phyloP scores from a whole-genome alignment of 2,113 vertebrate species.

The Poecile atricapillus region DNA sequence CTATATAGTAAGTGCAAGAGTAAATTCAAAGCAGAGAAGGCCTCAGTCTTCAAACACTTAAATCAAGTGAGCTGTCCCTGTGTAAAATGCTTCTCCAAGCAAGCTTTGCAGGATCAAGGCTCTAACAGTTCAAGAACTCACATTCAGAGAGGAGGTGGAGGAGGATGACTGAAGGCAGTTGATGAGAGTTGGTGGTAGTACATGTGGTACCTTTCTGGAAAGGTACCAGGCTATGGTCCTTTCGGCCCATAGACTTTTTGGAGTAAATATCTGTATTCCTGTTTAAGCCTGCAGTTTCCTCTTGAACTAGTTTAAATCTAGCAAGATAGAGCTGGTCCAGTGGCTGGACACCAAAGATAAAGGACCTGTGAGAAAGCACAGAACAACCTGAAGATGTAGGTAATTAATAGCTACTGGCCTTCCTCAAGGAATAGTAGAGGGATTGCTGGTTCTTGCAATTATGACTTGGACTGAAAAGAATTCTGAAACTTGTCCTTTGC shows the following conservation, averaged over 20 bases:
- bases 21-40: neutral
- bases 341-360: neutral
- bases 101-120: neutral
- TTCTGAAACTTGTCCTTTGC: neutral
- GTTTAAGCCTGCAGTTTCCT: neutral
- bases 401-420: neutral
- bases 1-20: neutral
- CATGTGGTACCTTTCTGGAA: neutral
- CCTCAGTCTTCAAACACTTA: neutral
- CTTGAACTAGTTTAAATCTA: neutral
- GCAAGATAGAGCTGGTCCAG: neutral
- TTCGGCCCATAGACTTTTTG: neutral
- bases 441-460: neutral
- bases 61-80: rapidly evolving
- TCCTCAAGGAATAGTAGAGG: neutral
- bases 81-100: neutral
- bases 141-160: neutral
- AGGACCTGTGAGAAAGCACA: neutral
- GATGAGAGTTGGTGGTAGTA: neutral
- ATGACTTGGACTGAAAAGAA: neutral
- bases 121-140: neutral
- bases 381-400: neutral
- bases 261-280: neutral
- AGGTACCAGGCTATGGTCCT: neutral
- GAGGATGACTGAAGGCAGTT: neutral